phyloP scores from a whole-genome alignment of 2,113 vertebrate species.

The Sceloporus tristichus region DNA sequence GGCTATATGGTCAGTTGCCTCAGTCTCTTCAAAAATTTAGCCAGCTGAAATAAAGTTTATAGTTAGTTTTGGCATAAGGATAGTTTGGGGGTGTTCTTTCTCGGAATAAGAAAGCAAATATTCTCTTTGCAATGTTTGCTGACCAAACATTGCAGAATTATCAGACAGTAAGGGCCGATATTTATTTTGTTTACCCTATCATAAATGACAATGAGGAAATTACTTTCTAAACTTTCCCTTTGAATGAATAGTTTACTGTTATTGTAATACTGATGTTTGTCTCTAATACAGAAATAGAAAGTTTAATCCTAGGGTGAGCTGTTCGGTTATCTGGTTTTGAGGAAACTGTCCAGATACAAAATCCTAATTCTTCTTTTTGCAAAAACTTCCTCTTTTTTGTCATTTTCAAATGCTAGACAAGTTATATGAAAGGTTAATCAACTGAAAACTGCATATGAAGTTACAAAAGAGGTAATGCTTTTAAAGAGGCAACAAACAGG shows the following conservation, averaged over 20 bases:
- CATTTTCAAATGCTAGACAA: not conserved
- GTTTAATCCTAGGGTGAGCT: not conserved
- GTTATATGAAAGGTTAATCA: not conserved
- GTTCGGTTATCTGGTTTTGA: not conserved
- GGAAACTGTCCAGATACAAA: slow-evolving; percentile 15
- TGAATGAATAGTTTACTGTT: not conserved
- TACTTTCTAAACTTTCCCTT: slow-evolving; percentile 24
- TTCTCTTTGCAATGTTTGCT: slow-evolving; percentile 17
- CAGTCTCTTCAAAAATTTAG: slow-evolving; percentile 32
- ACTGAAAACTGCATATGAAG: not conserved
- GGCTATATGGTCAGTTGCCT: slow-evolving; percentile 5
- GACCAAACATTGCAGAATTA: slow-evolving; percentile 25
- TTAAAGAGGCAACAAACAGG: not conserved
- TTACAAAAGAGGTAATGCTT: not conserved
- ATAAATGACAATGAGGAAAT: slow-evolving; percentile 12
- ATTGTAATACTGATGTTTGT: not conserved
- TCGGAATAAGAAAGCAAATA: slow-evolving; percentile 39
- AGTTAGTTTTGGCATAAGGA: slow-evolving; percentile 32
- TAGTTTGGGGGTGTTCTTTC: not conserved
- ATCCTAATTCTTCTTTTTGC: not conserved
- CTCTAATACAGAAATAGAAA: not conserved
- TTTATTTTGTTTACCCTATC: not conserved
- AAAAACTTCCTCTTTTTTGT: not conserved
- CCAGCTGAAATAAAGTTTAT: slow-evolving; percentile 41
- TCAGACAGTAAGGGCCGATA: not conserved